Evolutionary conservation across 2,888 invertebrate species (phyloP).

Genomic region (Cosmia trapezina): DNA sequence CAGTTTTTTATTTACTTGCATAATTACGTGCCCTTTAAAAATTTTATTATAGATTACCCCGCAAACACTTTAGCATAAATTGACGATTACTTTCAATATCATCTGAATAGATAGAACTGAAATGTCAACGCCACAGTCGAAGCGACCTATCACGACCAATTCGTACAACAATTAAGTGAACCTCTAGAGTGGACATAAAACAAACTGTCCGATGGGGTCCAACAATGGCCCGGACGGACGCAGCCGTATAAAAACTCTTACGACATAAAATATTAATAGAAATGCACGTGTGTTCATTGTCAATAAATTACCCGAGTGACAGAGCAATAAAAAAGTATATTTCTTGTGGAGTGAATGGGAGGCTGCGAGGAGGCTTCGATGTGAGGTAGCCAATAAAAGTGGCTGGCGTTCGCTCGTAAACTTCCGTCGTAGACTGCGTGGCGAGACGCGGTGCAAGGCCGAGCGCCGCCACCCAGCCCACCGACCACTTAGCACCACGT

Average conservation of each 20-base stretch:
- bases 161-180: constrained; percentile 81
- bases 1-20: constrained; percentile 32
- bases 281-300: constrained; percentile 90
- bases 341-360: constrained; percentile 90
- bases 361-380: constrained; percentile 87
- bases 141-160: constrained; percentile 77
- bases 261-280: constrained; percentile 90
- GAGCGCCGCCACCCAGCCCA: constrained; percentile 69
- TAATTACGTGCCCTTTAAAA: constrained; percentile 49
- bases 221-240: constrained; percentile 82
- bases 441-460: constrained; percentile 82
- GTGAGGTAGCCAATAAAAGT: constrained; percentile 90
- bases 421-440: constrained; percentile 89
- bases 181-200: constrained; percentile 82
- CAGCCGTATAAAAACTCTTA: constrained; percentile 84
- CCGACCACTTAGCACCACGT: constrained; percentile 58
- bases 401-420: constrained; percentile 88
- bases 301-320: constrained; percentile 90
- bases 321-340: constrained; percentile 90
- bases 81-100: constrained; percentile 67
- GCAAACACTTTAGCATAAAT: constrained; percentile 59
- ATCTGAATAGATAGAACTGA: constrained; percentile 66
- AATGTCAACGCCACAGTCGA: constrained; percentile 62
- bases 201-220: constrained; percentile 79
- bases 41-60: constrained; percentile 41